Evolutionary conservation across 2,113 vertebrate species (phyloP), one percentile per base, ranked within the genome.

Genomic region (Protomyctophum bolini): DNA sequence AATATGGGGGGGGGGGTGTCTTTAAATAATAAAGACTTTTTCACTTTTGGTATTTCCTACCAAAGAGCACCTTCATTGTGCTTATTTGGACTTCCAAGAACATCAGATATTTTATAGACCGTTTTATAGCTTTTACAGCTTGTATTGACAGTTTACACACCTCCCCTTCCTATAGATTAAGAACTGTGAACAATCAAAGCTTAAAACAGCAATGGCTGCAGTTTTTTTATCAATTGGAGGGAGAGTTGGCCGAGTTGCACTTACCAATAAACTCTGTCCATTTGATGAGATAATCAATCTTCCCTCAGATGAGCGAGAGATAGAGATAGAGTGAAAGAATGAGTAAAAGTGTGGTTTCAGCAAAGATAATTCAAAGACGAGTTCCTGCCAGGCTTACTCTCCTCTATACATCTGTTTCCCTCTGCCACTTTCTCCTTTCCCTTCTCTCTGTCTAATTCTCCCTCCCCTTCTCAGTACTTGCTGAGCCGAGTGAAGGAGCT

Each of bases 401-500:
- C 54, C 29, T 62, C 15, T 50, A 8, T 10, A 7, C 8, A 1
- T 58, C n/a, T 65, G 6, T 64, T 28, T 50, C 21, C 29, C 10
- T 47, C 51, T 65, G 6, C 54, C 51, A 6, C 73, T 75, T 55
- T 67, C 29, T 64, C 70, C 46, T 63, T 7, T 46, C 50, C 68
- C 21, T 48, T 41, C 63, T 70, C 54, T 47, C 73, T 71, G 4
- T 66, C 63, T 55, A 54, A 50, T 63, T 3, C 71, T 29, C 63
- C 75, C 68, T 72, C 70, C 21, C 52, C 52, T 29, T 6, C 58
- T 60, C 48, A 52, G 61, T 59, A 78, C 71, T 81, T 63, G 73
- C 71, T 76, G 63, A 47, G 72, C 75, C 72, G 70, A 80, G 80
- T 64, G 79, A 75, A 72, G 77, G 64, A 85, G 76, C 68, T 71